Evolutionary conservation across 2,797 vertebrate species (phyloP).

Genomic region (Balearica regulorum): DNA sequence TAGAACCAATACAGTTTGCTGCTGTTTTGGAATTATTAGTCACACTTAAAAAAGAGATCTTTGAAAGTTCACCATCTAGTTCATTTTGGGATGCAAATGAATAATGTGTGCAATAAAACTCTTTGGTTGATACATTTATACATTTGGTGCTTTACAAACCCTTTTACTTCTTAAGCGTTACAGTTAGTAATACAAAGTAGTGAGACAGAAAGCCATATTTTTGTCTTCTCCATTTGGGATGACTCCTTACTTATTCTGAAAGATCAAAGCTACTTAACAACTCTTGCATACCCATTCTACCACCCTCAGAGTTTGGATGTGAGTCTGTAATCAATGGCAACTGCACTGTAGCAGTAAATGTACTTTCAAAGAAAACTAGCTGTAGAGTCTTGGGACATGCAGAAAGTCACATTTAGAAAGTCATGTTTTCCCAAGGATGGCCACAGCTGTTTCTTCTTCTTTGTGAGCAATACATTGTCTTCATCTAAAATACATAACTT

Average conservation of each 20-base stretch:
- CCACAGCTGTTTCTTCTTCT: neutral
- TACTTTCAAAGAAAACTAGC: neutral
- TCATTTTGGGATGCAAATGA: neutral
- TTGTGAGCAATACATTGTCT: neutral
- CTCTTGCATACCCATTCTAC: neutral
- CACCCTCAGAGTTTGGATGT: neutral
- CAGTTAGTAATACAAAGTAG: neutral
- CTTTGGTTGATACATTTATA: neutral
- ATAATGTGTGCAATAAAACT: neutral
- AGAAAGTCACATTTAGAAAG: constrained; percentile 3
- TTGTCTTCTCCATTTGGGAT: neutral
- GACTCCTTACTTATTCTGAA: neutral
- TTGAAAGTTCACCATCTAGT: neutral
- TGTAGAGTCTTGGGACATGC: neutral
- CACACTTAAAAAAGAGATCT: neutral
- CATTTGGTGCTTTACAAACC: neutral
- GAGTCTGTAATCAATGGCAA: neutral
- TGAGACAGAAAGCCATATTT: neutral
- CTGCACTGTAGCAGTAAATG: neutral
- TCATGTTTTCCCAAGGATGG: neutral
- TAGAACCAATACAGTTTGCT: neutral
- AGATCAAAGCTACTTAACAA: neutral
- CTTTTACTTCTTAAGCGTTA: neutral
- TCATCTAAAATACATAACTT: constrained; percentile 6
- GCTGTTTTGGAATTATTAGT: neutral